A percentile compares a stretch with the other conserved stretches of the same genome.
Evolutionary conservation across 2,797 vertebrate species (phyloP).

Genomic region (Sarcophilus harrisii): DNA sequence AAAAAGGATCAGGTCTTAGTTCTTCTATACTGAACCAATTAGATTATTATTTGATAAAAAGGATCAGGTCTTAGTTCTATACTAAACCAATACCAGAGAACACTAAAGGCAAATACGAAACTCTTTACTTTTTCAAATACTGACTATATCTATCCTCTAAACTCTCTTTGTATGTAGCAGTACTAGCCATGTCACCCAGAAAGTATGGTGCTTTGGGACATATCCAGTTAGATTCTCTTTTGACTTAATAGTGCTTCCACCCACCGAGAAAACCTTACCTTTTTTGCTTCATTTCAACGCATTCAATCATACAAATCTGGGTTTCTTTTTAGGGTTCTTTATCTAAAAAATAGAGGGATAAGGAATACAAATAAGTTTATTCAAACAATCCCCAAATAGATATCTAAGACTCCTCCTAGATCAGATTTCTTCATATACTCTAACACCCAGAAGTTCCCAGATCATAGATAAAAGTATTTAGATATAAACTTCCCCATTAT

Average conservation of each 20-base stretch:
- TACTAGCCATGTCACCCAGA: not conserved
- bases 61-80: not conserved
- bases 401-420: not conserved
- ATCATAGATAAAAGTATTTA: not conserved
- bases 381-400: not conserved
- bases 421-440: not conserved
- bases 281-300: not conserved
- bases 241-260: too few relatives aligned
- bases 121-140: not conserved
- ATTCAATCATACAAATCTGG: not conserved
- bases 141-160: not conserved
- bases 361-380: not conserved
- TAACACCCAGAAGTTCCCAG: not conserved
- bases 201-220: not conserved
- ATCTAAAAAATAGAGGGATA: not conserved
- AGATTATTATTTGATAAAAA: not conserved
- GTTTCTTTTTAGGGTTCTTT: not conserved
- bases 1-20: not conserved
- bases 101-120: not conserved
- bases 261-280: not conserved
- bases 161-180: not conserved
- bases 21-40: not conserved
- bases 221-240: not conserved
- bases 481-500: not conserved
- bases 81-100: not conserved